Evolutionary conservation across 2,113 vertebrate genomes (phyloP).

Genomic region (Egretta garzetta): DNA sequence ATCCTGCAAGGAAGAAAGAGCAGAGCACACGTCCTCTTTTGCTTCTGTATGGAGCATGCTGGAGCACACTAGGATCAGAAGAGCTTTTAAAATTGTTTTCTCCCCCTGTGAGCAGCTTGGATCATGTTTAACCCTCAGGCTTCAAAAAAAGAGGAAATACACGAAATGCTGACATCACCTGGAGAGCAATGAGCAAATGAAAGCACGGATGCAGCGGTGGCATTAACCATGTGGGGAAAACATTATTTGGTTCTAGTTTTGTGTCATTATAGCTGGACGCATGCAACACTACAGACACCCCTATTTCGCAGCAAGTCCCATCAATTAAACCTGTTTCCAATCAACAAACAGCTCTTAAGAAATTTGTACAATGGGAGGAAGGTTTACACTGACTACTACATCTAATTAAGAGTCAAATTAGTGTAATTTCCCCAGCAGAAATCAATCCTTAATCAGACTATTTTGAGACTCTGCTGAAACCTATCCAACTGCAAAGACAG

Average conservation of each 20-base stretch:
- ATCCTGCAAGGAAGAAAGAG: background rate
- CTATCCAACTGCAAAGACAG: background rate
- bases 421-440: constrained; percentile 31
- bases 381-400: constrained; percentile 37
- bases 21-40: background rate
- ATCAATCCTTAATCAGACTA: constrained; percentile 47
- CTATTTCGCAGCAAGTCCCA: background rate
- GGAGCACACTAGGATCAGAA: background rate
- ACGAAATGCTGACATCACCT: background rate
- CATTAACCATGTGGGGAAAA: background rate
- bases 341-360: constrained; percentile 32
- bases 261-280: background rate
- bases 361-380: constrained; percentile 39
- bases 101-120: background rate
- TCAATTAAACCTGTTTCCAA: constrained; percentile 34
- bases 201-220: background rate
- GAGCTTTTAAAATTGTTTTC: background rate
- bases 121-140: background rate
- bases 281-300: background rate
- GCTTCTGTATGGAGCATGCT: background rate
- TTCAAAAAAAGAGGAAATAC: background rate
- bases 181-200: background rate
- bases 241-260: background rate
- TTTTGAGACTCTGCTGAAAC: constrained; percentile 13
- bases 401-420: constrained; percentile 62